A percentile compares a stretch with the other conserved stretches of the same genome.
These are phyloP conservation scores for Sigmodon hispidus DNA, from an alignment of 2,113 vertebrate species.

Conservation along the genomic window DNA sequence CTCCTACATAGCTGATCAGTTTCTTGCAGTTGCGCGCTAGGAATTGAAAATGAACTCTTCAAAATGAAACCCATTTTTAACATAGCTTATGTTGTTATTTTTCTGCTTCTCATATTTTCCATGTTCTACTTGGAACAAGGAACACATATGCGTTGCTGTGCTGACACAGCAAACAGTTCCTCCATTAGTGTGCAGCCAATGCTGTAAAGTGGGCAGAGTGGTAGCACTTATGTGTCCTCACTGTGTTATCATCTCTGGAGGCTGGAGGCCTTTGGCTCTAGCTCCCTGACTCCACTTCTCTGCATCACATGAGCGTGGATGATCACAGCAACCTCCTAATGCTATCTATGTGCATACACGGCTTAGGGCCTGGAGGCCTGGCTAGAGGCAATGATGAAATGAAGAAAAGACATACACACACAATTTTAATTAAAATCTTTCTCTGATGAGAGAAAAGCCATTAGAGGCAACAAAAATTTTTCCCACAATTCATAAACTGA, in stretches of 20 bases:
- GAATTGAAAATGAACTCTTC: neutral
- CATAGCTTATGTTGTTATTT: neutral
- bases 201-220: neutral
- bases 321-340: neutral
- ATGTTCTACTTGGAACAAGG: neutral
- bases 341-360: neutral
- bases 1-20: neutral
- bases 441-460: neutral
- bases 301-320: neutral
- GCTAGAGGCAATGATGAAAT: neutral
- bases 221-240: neutral
- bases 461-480: neutral
- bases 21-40: neutral
- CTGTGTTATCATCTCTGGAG: neutral
- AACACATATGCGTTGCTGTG: neutral
- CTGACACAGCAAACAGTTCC: neutral
- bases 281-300: neutral
- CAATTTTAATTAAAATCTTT: constrained; percentile 36
- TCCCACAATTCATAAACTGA: neutral
- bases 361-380: neutral
- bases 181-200: neutral
- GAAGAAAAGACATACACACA: neutral
- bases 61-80: constrained; percentile 34
- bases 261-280: neutral
- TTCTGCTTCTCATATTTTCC: neutral